phyloP scores from a whole-genome alignment of 2,888 invertebrate species.

The Lepidocyrtinus sp. region DNA sequence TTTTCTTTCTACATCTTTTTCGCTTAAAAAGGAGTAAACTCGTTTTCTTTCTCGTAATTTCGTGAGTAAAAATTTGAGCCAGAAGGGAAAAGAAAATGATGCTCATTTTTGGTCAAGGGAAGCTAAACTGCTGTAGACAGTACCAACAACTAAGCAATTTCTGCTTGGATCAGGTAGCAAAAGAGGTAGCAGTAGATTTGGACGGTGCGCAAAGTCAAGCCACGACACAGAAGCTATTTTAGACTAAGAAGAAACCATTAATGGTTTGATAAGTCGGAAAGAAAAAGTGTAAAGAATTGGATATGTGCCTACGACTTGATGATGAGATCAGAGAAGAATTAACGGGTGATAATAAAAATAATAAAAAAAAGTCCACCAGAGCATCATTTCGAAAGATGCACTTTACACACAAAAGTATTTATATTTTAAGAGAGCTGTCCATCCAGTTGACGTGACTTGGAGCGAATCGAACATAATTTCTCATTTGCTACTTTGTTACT shows the following conservation, averaged over 20 bases:
- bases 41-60: conserved; percentile 42
- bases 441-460: conserved; percentile 35
- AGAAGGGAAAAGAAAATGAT: conserved; percentile 29
- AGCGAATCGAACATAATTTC: conserved; percentile 45
- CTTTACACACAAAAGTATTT: too few relatives aligned
- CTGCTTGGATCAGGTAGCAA: conserved; percentile 2
- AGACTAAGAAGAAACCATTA: neutral
- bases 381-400: neutral
- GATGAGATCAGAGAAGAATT: conserved; percentile 24
- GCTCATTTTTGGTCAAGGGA: neutral
- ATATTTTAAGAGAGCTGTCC: conserved; percentile 40
- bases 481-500: conserved; percentile 55
- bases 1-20: too few relatives aligned
- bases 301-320: conserved; percentile 27
- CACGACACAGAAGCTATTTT: neutral
- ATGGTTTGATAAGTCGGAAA: conserved; percentile 5
- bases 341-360: neutral
- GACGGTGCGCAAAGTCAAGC: neutral
- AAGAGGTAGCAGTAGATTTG: neutral
- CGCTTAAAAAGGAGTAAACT: conserved; percentile 54
- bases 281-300: neutral
- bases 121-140: neutral
- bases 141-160: conserved; percentile 21
- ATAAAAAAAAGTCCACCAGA: neutral
- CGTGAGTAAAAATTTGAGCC: conserved; percentile 32